Conservation (phyloP, 1,140 invertebrate species). For the Drosophila azteca region DNA sequence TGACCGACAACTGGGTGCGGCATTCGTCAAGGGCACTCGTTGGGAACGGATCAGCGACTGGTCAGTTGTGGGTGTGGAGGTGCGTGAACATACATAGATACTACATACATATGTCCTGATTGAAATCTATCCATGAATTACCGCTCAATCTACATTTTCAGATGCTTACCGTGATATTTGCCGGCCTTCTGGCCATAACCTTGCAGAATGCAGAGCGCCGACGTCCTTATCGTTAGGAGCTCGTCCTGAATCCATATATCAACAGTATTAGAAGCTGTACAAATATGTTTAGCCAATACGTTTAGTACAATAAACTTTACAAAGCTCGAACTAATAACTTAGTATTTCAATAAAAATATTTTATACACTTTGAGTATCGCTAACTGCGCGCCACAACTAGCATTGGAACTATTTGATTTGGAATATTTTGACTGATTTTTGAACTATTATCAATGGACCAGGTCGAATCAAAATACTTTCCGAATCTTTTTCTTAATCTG, state of each 20-base stretch:
- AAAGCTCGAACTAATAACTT: no score
- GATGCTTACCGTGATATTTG: constrained; percentile 57
- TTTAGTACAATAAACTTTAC: neutral
- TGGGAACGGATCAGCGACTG: constrained; percentile 72
- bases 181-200: constrained; percentile 70
- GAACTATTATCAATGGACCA: no score
- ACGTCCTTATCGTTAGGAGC: constrained; percentile 52
- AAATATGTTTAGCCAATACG: constrained; percentile 14
- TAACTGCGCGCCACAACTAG: no score
- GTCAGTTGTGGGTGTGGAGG: constrained; percentile 74
- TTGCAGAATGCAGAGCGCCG: constrained; percentile 68
- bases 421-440: no score
- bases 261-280: constrained; percentile 52
- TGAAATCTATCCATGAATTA: no score
- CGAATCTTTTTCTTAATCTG: no score
- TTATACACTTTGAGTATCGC: no score
- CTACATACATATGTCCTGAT: neutral
- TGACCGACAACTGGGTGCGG: constrained; percentile 38
- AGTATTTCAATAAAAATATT: no score
- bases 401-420: no score
- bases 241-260: neutral
- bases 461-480: no score
- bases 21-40: constrained; percentile 56
- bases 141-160: constrained; percentile 6
- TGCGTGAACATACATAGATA: constrained; percentile 22